phyloP scores from a whole-genome alignment of 2,888 invertebrate genomes.

The Micoletzkya japonica region DNA sequence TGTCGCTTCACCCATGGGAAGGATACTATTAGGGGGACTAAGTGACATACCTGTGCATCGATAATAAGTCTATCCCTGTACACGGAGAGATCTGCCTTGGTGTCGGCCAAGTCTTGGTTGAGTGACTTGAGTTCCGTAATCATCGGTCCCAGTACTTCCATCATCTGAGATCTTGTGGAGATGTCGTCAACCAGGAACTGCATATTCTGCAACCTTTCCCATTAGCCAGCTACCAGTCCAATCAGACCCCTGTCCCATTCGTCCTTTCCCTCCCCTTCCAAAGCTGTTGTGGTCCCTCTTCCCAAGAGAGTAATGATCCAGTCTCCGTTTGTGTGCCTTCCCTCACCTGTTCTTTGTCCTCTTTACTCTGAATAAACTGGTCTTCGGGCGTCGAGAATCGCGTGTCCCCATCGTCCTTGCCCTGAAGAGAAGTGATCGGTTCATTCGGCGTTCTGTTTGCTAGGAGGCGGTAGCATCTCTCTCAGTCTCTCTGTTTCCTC shows the following conservation, averaged over 20 bases:
- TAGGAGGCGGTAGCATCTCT: no score
- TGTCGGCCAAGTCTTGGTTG: constrained; percentile 18
- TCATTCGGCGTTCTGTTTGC: no score
- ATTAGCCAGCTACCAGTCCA: no score
- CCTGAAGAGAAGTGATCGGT: no score
- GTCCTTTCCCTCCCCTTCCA: no score
- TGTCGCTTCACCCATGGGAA: not conserved
- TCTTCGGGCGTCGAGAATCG: constrained; percentile 53
- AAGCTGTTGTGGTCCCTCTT: no score
- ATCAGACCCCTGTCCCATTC: no score
- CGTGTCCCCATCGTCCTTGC: constrained; percentile 22
- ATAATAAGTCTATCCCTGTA: constrained; percentile 1
- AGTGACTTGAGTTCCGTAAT: constrained; percentile 27
- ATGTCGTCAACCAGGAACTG: constrained; percentile 38
- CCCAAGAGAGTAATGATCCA: no score
- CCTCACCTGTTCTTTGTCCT: constrained; percentile 20
- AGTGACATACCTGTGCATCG: not conserved
- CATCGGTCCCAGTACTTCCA: constrained; percentile 34
- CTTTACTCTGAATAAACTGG: constrained; percentile 32
- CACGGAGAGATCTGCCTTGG: constrained; percentile 3
- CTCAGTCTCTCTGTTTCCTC: no score
- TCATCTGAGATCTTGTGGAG: constrained; percentile 32
- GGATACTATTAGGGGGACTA: not conserved
- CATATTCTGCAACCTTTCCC: no score
- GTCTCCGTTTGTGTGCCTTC: not conserved